These are phyloP conservation scores for Ceyx margarethae DNA, from an alignment of 2,113 vertebrate genomes.

Conservation along the genomic window DNA sequence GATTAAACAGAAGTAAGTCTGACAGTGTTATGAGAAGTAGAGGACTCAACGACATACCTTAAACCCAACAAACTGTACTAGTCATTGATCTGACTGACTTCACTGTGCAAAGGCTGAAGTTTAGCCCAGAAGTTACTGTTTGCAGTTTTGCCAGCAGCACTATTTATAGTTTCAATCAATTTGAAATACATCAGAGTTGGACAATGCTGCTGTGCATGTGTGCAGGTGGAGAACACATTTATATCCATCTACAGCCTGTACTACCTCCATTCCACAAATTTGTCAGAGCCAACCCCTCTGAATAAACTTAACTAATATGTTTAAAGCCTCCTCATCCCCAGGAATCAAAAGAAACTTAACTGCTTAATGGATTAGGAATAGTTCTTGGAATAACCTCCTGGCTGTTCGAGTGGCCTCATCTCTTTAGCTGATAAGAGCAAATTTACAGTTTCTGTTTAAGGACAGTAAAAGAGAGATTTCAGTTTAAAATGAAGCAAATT, in stretches of 20 bases:
- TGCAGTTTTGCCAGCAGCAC: conserved; percentile 65
- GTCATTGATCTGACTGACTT: conserved; percentile 22
- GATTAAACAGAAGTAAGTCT: conserved; percentile 58
- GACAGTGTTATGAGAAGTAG: conserved; percentile 36
- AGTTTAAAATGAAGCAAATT: background rate
- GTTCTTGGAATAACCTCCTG: background rate
- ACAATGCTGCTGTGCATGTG: conserved; percentile 47
- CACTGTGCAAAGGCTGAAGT: conserved; percentile 31
- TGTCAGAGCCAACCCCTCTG: background rate
- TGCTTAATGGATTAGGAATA: background rate
- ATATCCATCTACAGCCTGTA: background rate
- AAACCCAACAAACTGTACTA: conserved; percentile 22
- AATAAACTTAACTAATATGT: conserved; percentile 14
- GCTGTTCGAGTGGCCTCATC: background rate
- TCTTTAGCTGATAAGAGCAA: background rate
- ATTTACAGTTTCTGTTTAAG: background rate
- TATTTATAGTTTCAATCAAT: conserved; percentile 67
- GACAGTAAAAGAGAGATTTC: background rate
- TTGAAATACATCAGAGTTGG: conserved; percentile 57
- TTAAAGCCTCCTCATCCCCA: background rate
- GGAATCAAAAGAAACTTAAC: conserved; percentile 9
- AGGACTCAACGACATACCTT: conserved; percentile 27
- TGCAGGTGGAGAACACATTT: conserved; percentile 67
- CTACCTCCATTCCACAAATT: background rate
- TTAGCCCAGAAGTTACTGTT: conserved; percentile 57